Percentiles rank a stretch among this genome's conserved stretches.
phyloP scores from a whole-genome alignment of 2,113 vertebrate genomes.

The Saguinus imperator region DNA sequence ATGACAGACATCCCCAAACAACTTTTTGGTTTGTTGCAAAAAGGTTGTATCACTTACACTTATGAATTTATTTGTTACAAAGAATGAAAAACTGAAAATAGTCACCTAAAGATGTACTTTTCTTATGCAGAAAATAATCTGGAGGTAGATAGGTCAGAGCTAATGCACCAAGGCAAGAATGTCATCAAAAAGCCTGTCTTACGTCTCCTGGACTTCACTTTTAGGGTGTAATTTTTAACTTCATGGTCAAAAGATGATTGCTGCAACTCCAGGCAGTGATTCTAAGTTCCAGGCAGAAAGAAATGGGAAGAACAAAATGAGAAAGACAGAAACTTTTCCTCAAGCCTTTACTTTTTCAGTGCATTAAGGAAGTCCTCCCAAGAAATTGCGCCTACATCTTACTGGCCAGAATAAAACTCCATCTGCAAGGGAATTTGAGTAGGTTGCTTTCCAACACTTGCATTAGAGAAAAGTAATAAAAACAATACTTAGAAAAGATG shows the following conservation, averaged over 20 bases:
- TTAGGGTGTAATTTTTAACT: background rate
- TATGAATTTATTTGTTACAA: background rate
- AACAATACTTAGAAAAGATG: background rate
- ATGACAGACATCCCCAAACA: background rate
- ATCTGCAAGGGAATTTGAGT: background rate
- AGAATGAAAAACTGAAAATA: background rate
- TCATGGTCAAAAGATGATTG: background rate
- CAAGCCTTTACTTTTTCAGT: background rate
- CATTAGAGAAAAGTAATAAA: background rate
- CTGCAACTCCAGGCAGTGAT: background rate
- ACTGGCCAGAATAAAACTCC: background rate
- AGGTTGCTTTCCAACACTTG: background rate
- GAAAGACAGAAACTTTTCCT: background rate
- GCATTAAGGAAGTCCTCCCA: background rate
- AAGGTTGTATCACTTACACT: background rate
- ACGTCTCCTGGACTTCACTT: background rate
- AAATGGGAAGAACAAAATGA: background rate
- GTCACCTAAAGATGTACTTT: background rate
- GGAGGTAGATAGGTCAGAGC: background rate
- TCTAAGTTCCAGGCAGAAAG: background rate
- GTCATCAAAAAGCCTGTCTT: background rate
- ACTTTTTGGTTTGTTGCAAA: background rate
- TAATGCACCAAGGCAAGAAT: background rate
- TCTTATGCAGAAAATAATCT: background rate
- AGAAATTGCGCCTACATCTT: background rate